These are phyloP conservation scores for Dinomys branickii DNA, from an alignment of 2,113 vertebrate species.

Conservation along the genomic window DNA sequence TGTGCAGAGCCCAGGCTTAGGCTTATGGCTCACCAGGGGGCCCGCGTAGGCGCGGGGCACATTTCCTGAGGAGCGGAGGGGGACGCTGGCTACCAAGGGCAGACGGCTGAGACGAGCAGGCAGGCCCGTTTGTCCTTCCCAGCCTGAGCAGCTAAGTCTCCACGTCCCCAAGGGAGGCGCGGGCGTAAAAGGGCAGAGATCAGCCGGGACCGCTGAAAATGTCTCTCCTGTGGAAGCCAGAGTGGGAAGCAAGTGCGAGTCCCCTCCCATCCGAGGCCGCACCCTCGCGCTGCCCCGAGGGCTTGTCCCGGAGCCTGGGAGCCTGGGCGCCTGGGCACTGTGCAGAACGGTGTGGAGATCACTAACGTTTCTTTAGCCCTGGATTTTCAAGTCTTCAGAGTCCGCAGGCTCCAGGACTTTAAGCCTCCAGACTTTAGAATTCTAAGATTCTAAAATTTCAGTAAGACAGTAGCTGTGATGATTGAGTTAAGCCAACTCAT, in stretches of 20 bases:
- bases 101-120: background rate
- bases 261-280: background rate
- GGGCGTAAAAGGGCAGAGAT: background rate
- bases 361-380: background rate
- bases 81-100: background rate
- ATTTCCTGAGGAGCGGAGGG: background rate
- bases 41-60: too few relatives aligned
- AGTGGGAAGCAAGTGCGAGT: background rate
- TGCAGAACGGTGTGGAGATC: background rate
- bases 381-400: constrained; percentile 8
- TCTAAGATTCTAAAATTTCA: background rate
- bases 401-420: background rate
- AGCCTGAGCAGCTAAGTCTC: background rate
- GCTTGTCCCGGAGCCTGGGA: background rate
- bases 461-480: background rate
- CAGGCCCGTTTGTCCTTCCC: background rate
- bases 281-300: background rate
- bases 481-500: background rate
- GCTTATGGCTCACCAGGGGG: background rate
- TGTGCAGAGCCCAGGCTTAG: background rate
- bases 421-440: background rate
- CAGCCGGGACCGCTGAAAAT: background rate
- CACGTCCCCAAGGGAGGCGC: background rate
- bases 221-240: background rate
- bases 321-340: background rate